Evolutionary conservation across 2,113 vertebrate species (phyloP), one percentile per base, ranked within the genome.

Genomic region (Eonycteris spelaea): DNA sequence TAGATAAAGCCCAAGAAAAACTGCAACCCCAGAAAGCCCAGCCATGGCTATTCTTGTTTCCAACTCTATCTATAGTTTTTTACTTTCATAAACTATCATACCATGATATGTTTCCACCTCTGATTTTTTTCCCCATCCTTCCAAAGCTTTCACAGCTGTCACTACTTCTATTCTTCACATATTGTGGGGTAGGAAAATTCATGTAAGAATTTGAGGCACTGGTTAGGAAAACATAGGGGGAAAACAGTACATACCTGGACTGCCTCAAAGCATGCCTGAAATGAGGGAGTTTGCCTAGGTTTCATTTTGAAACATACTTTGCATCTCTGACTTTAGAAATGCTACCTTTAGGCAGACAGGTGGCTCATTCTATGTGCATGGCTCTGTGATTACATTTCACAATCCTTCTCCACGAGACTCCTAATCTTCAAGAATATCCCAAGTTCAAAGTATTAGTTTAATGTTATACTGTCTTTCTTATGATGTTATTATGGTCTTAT

Each of bases 161-260:
- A 68, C 7, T 40, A 14, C 9, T 83, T 68, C n/a, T 43, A 1
- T 87, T 86, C 59, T 67, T 9, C 3, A 40, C n/a, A 33, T 74
- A 21, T 18, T 55, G 11, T 71, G 18, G 33, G 55, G 16, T 30
- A 21, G 33, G 1, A 55, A 86, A 59, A 63, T 51, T 35, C 12
- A 28, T 21, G 3, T 59, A 21, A 40, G 30, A 75, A 4, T 35
- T 83, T 92, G 33, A 55, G 9, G 16, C 24, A 28, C 43, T 3
- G 2, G 3, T 12, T 71, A 28, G 12, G 13, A 4, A 57, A 9
- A 75, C 30, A 1, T 3, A 59, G 15, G 38, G 18, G 26, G 22
- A 35, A 0, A 5, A 51, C 22, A 7, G 2, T 26, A 30, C 15
- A 14, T 10, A 35, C 0, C 38, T 7, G 2, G 1, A 26, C 9